phyloP scores from a whole-genome alignment of 2,113 vertebrate species.

The Nycticryphes semicollaris region DNA sequence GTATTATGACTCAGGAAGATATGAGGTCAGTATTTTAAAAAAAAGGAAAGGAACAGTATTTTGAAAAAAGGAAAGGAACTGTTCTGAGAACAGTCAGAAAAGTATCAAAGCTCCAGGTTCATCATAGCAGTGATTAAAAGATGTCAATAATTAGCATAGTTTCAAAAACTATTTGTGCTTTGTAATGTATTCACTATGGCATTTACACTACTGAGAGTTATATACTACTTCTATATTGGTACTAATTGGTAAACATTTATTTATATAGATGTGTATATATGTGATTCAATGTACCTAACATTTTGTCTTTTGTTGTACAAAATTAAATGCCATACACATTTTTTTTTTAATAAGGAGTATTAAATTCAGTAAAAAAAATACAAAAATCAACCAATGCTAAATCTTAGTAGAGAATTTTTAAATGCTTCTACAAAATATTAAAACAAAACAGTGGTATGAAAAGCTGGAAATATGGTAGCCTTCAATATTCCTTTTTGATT shows the following conservation, averaged over 20 bases:
- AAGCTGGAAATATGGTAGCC: neutral
- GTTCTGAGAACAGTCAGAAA: neutral
- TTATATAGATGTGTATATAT: neutral
- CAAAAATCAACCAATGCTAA: neutral
- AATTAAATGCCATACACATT: neutral
- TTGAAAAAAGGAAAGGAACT: too few species aligned
- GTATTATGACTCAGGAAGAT: neutral
- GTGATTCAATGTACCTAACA: neutral
- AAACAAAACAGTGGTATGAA: neutral
- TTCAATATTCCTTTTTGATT: neutral
- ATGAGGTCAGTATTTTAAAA: neutral
- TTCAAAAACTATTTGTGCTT: neutral
- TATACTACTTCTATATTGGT: neutral
- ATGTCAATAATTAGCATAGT: neutral
- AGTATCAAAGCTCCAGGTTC: neutral
- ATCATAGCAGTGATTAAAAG: neutral
- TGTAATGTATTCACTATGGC: neutral
- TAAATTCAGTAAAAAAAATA: neutral
- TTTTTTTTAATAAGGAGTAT: accelerated
- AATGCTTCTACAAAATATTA: neutral
- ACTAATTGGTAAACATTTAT: neutral
- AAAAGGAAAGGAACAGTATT: neutral
- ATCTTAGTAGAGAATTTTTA: neutral
- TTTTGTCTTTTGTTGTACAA: neutral
- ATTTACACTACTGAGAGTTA: neutral